Base-by-base conservation (phyloP, 2,888 invertebrate genomes). In the Cantharis lateralis region DNA sequence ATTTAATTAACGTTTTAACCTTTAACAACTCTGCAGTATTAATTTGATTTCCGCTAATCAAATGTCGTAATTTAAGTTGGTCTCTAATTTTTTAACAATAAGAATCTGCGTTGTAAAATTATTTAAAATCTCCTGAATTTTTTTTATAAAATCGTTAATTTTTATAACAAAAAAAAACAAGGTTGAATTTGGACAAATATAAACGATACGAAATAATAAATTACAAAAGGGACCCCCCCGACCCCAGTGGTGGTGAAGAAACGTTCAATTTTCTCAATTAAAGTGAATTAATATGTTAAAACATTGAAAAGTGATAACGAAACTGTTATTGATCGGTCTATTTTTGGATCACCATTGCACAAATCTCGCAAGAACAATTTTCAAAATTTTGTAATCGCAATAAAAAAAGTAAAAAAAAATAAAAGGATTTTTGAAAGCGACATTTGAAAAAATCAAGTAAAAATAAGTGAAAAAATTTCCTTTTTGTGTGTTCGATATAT, bases 301-400 rank as follows among this genome's bases (percentile, higher is more conserved):
- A 75, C 68, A 72, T 16, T 72, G 62, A 74, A 75, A 80, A 83
- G 81, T 85, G 85, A 83, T 83, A 86, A 84, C 83, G 85, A 84
- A 85, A 85, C 81, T 82, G 76, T 75, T 84, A 86, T 86, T 82
- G 86, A 86, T 86, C 83, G 74, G 63, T 84, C 85, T 86, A 86
- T 86, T 85, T 85, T 82, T 86, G 85, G 85, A 76, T 68, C 32
- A 79, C 80, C 63, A 75, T 76, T 80, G 79, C 78, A 82, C 81
- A 77, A 81, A 83, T 84, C 84, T 83, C 84, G 83, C 83, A 84
- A 83, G 82, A 82, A 81, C 81, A 72, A 66, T 28, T 62, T 68
- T n/a, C n/a, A 10, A 15, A 18, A 28, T 48, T 70, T 61, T 32
- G 24, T 24, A 24, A 24, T 24, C 16, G n/a, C 3, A 18, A 64